A percentile compares a stretch with the other conserved stretches of the same genome.
These are phyloP conservation scores for Carassius auratus DNA, from an alignment of 2,113 vertebrate genomes.

Conservation along the genomic window DNA sequence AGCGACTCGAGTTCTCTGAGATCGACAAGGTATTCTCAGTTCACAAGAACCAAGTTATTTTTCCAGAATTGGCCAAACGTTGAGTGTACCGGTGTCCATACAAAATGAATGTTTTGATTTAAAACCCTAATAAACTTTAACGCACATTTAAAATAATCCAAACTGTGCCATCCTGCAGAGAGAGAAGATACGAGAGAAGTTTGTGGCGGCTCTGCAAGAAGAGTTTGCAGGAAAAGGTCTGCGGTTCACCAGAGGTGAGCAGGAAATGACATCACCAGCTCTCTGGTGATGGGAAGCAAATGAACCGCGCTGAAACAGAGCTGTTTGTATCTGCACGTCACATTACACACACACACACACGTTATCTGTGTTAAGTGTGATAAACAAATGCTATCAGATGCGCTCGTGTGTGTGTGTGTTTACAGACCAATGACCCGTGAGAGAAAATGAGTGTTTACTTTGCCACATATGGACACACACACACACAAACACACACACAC, in stretches of 20 bases:
- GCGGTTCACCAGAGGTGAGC: constrained; percentile 89
- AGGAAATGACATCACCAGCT: constrained; percentile 15
- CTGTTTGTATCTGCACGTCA: background rate
- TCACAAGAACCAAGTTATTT: background rate
- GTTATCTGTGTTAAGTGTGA: constrained; percentile 2
- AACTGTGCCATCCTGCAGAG: constrained; percentile 73
- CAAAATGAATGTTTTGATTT: no score
- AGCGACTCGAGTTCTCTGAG: constrained; percentile 92
- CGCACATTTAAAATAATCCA: background rate
- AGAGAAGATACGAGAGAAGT: constrained; percentile 94
- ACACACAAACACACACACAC: background rate
- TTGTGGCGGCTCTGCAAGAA: constrained; percentile 90
- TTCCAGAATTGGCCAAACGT: background rate
- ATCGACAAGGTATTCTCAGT: constrained; percentile 88
- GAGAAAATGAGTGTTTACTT: constrained; percentile 2
- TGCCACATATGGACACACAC: background rate
- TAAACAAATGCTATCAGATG: background rate
- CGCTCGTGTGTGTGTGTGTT: background rate
- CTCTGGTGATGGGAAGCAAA: background rate
- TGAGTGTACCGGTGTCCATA: no score
- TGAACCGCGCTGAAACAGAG: constrained; percentile 35
- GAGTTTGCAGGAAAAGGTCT: constrained; percentile 96
- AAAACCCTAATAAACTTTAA: background rate
- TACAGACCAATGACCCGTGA: background rate
- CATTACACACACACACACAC: background rate